These are phyloP conservation scores for Molossus alvarezi DNA, from an alignment of 2,797 vertebrate species.

Conservation along the genomic window DNA sequence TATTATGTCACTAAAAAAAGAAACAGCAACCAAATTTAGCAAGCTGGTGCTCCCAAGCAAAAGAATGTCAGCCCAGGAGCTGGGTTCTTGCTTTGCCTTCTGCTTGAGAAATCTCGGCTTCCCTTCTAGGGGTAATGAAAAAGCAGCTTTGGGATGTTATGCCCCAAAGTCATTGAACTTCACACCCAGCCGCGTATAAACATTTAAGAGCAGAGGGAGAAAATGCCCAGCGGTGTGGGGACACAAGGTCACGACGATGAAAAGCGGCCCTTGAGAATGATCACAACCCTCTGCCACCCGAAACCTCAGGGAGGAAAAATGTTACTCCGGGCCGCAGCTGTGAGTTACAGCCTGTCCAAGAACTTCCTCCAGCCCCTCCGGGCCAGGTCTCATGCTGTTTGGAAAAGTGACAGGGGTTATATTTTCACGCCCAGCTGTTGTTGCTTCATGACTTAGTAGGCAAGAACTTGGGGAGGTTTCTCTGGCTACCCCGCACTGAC, in stretches of 20 bases:
- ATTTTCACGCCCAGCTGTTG: conserved; percentile 79
- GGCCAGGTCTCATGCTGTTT: conserved; percentile 58
- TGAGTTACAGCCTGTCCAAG: conserved; percentile 65
- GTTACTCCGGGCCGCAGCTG: conserved; percentile 69
- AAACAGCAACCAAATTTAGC: conserved; percentile 66
- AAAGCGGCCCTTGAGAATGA: conserved; percentile 54
- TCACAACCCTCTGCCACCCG: not conserved
- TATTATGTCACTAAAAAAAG: conserved; percentile 55
- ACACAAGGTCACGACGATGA: conserved; percentile 48
- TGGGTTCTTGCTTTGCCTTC: conserved; percentile 41
- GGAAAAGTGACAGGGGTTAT: conserved; percentile 73
- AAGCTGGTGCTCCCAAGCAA: conserved; percentile 49
- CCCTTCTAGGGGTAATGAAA: not conserved
- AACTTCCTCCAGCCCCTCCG: conserved; percentile 43
- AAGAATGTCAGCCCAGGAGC: not conserved
- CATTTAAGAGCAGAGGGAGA: not conserved
- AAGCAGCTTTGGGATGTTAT: not conserved
- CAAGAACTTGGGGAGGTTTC: not conserved
- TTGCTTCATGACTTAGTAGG: conserved; percentile 68
- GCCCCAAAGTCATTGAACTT: not conserved
- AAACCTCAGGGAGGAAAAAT: conserved; percentile 34
- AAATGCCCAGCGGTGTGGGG: not conserved
- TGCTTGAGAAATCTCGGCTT: conserved; percentile 54
- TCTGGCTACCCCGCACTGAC: not conserved
- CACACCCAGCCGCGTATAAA: conserved; percentile 41